Evolutionary conservation across 2,888 invertebrate genomes (phyloP), one percentile per base, ranked within the genome.

Genomic region (Thelaira solivaga): DNA sequence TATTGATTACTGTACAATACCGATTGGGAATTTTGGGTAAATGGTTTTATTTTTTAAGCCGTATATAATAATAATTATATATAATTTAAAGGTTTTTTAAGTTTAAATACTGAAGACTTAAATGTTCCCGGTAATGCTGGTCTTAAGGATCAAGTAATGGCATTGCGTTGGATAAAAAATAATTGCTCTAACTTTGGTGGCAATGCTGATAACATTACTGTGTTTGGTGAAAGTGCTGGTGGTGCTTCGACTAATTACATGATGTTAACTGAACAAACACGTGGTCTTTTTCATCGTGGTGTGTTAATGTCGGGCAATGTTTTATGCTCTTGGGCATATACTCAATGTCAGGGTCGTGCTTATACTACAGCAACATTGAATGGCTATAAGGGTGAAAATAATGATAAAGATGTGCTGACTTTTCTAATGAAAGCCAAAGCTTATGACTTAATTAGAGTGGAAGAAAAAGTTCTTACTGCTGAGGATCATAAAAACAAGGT

Each of bases 221-320:
- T 91, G 0, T 90, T 91, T 78, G 91, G 91, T 1, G 90, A 90
- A 81, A 91, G 91, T 81, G 90, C 91, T 31, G 91, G 91, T 1
- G 89, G 83, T 7, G 89, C 88, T 2, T 88, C 90, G 2, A 88
- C 89, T 0, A 90, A 91, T 79, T 90, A 88, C 65, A 86, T 91
- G 83, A 87, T 90, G 83, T 81, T 91, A 1, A 90, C 91, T 1
- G 90, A 90, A 18, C 88, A 90, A 84, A 88, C 90, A 0, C 89
- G 89, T 81, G 87, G 86, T 1, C 84, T 88, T 3, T 89, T 89
- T 45, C 86, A 89, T 64, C 86, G 86, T 2, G 88, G 85, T 7
- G 86, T 88, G n/a, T 49, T 88, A 26, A 87, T 87, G 83, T 89
- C 88, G 2, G 89, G 88, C 24, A 84, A 83, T 64, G 84, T 82